Base-by-base conservation (phyloP, 2,888 invertebrate species). In the Cybosia mesomella region DNA sequence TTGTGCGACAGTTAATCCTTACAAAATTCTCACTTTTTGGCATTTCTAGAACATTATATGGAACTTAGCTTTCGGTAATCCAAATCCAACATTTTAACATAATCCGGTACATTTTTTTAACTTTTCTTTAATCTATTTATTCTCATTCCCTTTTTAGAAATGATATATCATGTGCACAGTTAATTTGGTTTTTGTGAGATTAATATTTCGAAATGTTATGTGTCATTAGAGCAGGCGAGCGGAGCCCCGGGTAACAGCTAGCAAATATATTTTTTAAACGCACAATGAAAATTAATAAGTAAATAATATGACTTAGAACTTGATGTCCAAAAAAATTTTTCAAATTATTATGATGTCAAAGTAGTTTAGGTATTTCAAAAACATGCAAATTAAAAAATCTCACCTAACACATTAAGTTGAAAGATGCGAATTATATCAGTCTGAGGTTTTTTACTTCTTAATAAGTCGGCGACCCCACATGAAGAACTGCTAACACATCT, bases 31-130 rank as follows among this genome's bases (percentile, higher is more conserved):
- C 4, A 22, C 1, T 21, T 54, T 32, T 63, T 34, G 18, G 28
- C 54, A 54, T 63, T 54, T 63, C 34, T 53, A 54, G 54, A 63
- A 24, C 54, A 24, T 54, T 15, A 10, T 18, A 22, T 21, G 22
- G 32, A 22, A 32, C 21, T 34, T 22, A 3, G 22, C 34, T 63
- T 63, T 32, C 13, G 54, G 28, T 28, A 59, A 59, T 22, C 24
- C 36, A 15, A 39, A 5, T 18, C 9, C 18, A 24, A 59, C 39
- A 24, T 24, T 24, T 59, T 18, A 59, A 10, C 22, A 43, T 11
- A 49, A 49, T 49, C 49, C 49, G 13, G 13, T n/a, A 60, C 49
- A 49, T 49, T 49, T 49, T 18, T 49, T 49, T n/a, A 49, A n/a
- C 7, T 49, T n/a, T n/a, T 49, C 18, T 8, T n/a, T 58, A n/a